These are phyloP conservation scores for Macrobrachium rosenbergii DNA, from an alignment of 1,140 invertebrate genomes.

Conservation along the genomic window DNA sequence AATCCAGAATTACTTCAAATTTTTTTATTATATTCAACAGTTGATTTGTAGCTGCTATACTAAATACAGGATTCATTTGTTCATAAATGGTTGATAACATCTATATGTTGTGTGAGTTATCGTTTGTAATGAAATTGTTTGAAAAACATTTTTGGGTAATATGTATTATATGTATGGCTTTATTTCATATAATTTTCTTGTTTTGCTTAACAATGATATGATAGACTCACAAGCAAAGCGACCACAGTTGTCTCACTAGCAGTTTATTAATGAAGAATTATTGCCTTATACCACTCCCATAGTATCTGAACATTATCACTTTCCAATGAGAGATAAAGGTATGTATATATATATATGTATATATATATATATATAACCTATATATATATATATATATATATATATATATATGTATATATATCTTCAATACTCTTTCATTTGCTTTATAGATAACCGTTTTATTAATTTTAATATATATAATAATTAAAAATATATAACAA, in stretches of 20 bases:
- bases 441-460: too few species aligned
- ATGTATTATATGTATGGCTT: too few species aligned
- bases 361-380: too few species aligned
- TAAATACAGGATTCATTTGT: slow-evolving; percentile 68
- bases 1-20: slow-evolving; percentile 67
- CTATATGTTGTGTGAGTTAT: slow-evolving; percentile 69
- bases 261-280: slow-evolving; percentile 72
- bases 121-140: not conserved
- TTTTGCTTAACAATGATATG: slow-evolving; percentile 67
- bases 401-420: too few species aligned
- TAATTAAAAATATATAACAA: too few species aligned
- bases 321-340: slow-evolving; percentile 69
- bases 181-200: slow-evolving; percentile 4
- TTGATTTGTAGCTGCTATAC: slow-evolving; percentile 69
- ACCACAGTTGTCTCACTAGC: slow-evolving; percentile 68
- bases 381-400: too few species aligned
- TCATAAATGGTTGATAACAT: slow-evolving; percentile 67
- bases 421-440: too few species aligned
- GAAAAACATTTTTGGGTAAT: not conserved
- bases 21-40: slow-evolving; percentile 67
- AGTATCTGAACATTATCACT: too few species aligned
- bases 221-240: slow-evolving; percentile 69
- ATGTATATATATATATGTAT: too few species aligned
- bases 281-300: too few species aligned
- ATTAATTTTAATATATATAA: too few species aligned